Percentiles rank a stretch among this genome's conserved stretches.
Evolutionary conservation across 2,888 invertebrate genomes (phyloP).

Genomic region (Falcaria lacertinaria): DNA sequence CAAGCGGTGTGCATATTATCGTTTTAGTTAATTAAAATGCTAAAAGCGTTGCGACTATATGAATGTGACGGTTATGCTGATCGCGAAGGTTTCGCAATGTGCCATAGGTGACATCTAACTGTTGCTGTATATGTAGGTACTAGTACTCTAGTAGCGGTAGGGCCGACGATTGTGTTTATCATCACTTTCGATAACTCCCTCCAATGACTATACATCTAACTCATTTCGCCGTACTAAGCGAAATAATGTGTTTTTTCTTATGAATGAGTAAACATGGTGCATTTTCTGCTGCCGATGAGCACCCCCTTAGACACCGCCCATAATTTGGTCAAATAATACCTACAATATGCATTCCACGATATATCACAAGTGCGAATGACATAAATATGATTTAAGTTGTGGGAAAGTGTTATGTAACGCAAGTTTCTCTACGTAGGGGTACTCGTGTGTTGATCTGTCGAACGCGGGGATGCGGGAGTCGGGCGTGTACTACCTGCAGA

Average conservation of each 20-base stretch:
- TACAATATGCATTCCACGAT: too few relatives aligned
- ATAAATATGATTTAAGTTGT: neutral
- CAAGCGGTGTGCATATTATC: conserved; percentile 11
- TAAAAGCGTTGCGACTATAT: conserved; percentile 21
- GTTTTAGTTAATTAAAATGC: conserved; percentile 20
- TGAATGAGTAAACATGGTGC: too few relatives aligned
- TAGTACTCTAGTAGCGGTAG: too few relatives aligned
- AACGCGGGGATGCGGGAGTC: conserved; percentile 93
- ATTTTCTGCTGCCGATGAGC: too few relatives aligned
- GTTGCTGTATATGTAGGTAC: neutral
- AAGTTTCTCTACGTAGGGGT: conserved; percentile 82
- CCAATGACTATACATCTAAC: too few relatives aligned
- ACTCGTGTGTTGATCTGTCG: conserved; percentile 91
- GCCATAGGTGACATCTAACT: neutral
- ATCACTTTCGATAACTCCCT: too few relatives aligned
- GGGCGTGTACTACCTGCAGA: conserved; percentile 93
- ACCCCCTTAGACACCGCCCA: too few relatives aligned
- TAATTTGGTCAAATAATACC: too few relatives aligned
- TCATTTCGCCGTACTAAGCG: too few relatives aligned
- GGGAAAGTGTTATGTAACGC: neutral
- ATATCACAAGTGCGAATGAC: too few relatives aligned
- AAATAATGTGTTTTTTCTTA: too few relatives aligned
- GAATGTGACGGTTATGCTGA: conserved; percentile 19
- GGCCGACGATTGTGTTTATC: too few relatives aligned
- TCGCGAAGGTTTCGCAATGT: conserved; percentile 16